These are phyloP conservation scores for Neotoxoptera formosana DNA, from an alignment of 1,140 invertebrate genomes.

Conservation along the genomic window DNA sequence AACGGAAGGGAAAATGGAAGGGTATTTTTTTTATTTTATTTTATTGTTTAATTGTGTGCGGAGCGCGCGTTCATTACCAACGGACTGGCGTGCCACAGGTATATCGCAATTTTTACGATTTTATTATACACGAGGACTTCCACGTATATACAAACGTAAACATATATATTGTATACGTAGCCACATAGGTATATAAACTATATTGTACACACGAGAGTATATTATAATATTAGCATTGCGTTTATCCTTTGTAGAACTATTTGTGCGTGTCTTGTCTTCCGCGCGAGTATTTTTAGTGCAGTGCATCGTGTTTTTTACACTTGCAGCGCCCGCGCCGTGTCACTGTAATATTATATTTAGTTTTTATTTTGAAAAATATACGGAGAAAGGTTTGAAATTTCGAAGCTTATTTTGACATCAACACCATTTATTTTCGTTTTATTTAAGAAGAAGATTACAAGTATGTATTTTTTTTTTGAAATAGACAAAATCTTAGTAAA, in stretches of 20 bases:
- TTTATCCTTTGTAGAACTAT: neutral
- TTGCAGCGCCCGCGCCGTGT: neutral
- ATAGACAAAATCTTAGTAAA: too few relatives aligned
- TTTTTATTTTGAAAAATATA: neutral
- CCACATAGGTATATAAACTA: neutral
- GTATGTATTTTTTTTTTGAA: too few relatives aligned
- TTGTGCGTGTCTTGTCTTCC: neutral
- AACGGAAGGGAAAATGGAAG: neutral
- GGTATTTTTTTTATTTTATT: neutral
- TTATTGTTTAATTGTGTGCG: slow-evolving; percentile 1
- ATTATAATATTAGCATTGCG: neutral
- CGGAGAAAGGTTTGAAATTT: neutral
- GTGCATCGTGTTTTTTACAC: neutral
- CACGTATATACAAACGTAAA: neutral
- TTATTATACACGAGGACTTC: neutral
- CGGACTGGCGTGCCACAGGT: neutral
- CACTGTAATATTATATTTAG: neutral
- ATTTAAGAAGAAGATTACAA: too few relatives aligned
- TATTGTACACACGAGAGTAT: neutral
- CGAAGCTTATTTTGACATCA: neutral
- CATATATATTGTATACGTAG: neutral
- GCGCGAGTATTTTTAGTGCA: neutral
- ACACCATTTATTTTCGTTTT: neutral
- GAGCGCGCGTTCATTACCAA: neutral
- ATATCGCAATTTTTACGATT: slow-evolving; percentile 1